Percentiles rank a stretch among this genome's conserved stretches.
phyloP scores from a whole-genome alignment of 2,113 vertebrate species.

The Sylvicapra grimmia region DNA sequence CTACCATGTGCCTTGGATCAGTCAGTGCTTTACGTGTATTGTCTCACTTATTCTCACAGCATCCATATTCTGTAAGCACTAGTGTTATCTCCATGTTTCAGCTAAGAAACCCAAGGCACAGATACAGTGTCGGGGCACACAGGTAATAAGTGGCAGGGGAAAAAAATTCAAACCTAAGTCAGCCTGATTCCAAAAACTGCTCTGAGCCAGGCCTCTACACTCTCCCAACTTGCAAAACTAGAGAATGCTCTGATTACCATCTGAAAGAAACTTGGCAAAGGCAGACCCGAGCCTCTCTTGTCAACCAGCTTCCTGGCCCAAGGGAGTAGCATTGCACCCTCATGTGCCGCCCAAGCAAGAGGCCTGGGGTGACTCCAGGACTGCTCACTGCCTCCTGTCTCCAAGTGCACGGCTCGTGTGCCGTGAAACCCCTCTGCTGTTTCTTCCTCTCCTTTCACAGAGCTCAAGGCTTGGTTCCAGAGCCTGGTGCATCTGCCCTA shows the following conservation, averaged over 20 bases:
- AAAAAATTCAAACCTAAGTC: neutral
- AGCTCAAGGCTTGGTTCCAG: neutral
- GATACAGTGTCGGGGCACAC: neutral
- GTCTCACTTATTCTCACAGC: neutral
- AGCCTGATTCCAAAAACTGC: neutral
- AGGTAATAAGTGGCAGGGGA: neutral
- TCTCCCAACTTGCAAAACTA: no score
- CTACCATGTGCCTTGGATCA: neutral
- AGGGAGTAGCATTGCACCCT: neutral
- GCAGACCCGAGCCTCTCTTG: neutral
- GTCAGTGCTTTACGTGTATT: neutral
- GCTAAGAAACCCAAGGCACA: neutral
- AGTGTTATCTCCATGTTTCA: neutral
- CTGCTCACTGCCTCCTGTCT: no score
- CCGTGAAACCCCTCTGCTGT: neutral
- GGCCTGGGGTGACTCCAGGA: neutral
- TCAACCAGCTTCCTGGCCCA: neutral
- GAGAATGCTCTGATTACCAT: neutral
- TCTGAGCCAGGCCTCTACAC: neutral
- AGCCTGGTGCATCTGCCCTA: neutral
- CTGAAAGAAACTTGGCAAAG: neutral
- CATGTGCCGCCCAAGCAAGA: neutral
- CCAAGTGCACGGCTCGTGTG: neutral
- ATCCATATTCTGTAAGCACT: neutral
- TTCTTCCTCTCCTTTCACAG: neutral